Conservation (phyloP, 2,113 vertebrate species). For the Psephotus haematonotus region DNA sequence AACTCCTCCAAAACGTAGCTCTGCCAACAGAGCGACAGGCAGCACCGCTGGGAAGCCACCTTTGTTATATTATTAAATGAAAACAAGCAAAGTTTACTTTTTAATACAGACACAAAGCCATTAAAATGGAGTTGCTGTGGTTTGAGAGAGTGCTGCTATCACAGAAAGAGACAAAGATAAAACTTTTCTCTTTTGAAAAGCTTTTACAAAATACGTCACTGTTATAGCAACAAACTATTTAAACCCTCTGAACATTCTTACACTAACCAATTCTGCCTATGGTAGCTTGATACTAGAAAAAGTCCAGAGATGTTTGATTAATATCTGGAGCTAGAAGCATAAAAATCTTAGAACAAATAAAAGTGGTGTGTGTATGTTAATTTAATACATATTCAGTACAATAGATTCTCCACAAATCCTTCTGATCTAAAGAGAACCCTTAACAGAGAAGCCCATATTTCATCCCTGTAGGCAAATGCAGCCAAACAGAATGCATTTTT, state of each 20-base stretch:
- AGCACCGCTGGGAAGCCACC: neutral
- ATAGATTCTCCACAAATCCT: neutral
- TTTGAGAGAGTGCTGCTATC: neutral
- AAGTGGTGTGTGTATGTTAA: neutral
- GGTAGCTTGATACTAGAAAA: neutral
- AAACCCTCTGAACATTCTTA: neutral
- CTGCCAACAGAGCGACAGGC: neutral
- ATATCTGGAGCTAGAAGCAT: neutral
- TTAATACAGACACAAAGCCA: neutral
- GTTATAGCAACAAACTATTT: neutral
- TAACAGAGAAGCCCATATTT: neutral
- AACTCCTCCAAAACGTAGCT: neutral
- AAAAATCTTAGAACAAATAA: neutral
- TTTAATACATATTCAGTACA: neutral
- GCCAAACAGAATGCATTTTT: neutral
- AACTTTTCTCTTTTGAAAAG: neutral
- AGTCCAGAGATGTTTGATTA: neutral
- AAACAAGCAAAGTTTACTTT: conserved; percentile 25
- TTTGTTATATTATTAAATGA: neutral
- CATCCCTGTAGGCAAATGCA: neutral
- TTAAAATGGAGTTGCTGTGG: neutral
- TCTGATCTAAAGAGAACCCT: neutral
- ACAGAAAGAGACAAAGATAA: neutral
- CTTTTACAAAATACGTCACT: neutral
- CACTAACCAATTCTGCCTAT: neutral